Evolutionary conservation across 2,888 invertebrate species (phyloP).

Genomic region (Ptychoptera contaminata): DNA sequence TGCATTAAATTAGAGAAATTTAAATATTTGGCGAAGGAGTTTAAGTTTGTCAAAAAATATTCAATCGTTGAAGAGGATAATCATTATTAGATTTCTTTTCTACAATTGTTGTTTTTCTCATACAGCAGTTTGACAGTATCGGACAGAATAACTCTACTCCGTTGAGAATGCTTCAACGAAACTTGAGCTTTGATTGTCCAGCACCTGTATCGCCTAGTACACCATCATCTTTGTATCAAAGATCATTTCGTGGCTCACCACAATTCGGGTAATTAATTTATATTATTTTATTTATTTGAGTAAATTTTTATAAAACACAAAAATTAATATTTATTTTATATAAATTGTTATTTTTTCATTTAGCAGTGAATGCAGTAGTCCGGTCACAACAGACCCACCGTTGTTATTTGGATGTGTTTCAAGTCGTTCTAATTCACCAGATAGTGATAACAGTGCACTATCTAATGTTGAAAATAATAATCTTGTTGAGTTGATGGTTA

Average conservation of each 20-base stretch:
- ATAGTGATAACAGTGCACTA: constrained; percentile 27
- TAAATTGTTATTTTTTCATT: neutral
- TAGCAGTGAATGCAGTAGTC: constrained; percentile 24
- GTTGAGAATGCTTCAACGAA: constrained; percentile 31
- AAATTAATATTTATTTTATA: neutral
- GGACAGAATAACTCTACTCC: constrained; percentile 26
- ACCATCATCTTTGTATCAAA: constrained; percentile 29
- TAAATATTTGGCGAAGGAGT: neutral
- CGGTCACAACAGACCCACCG: constrained; percentile 9
- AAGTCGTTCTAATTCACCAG: constrained; percentile 28
- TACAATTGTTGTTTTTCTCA: neutral
- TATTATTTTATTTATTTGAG: constrained; percentile 2
- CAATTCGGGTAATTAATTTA: constrained; percentile 23
- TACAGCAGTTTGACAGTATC: constrained; percentile 29
- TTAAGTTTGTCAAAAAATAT: too few species aligned
- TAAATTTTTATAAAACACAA: neutral
- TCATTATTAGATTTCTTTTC: too few species aligned
- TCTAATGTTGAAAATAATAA: constrained; percentile 22
- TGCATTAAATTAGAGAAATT: neutral
- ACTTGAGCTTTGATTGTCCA: constrained; percentile 32
- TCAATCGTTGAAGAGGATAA: too few species aligned
- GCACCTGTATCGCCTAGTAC: constrained; percentile 31
- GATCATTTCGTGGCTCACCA: constrained; percentile 30
- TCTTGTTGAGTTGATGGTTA: constrained; percentile 27
- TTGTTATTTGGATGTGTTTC: constrained; percentile 13